phyloP scores from a whole-genome alignment of 2,888 invertebrate genomes.

The Drosophila pseudotalamancana region DNA sequence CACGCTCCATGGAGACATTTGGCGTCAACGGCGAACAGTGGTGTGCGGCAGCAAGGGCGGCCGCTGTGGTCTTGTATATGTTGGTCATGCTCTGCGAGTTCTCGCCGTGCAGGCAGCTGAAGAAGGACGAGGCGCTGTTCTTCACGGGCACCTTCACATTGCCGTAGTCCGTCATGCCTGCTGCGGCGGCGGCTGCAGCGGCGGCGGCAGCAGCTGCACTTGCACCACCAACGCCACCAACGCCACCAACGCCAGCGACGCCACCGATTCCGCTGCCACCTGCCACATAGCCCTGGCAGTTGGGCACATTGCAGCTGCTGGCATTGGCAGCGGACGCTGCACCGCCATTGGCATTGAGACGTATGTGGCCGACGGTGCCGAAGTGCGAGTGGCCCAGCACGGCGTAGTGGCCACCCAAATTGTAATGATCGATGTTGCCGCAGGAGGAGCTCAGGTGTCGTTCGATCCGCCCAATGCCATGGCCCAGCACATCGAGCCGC shows the following conservation, averaged over 20 bases:
- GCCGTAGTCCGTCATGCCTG: conserved; percentile 45
- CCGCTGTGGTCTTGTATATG: conserved; percentile 80
- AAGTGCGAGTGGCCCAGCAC: conserved; percentile 84
- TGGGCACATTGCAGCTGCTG: conserved; percentile 56
- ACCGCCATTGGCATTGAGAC: conserved; percentile 81
- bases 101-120: conserved; percentile 84
- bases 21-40: conserved; percentile 58
- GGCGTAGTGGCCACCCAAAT: conserved; percentile 84
- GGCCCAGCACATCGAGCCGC: conserved; percentile 86
- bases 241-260: conserved; percentile 12
- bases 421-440: conserved; percentile 86
- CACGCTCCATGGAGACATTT: conserved; percentile 77
- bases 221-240: conserved; percentile 3
- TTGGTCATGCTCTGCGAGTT: conserved; percentile 85
- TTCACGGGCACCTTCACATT: conserved; percentile 78
- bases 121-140: conserved; percentile 83
- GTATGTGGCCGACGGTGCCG: conserved; percentile 84
- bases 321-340: conserved; percentile 18
- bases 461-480: conserved; percentile 86
- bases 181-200: conserved; percentile 27
- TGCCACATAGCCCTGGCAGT: conserved; percentile 62
- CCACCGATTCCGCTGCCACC: no score
- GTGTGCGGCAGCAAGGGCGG: conserved; percentile 50
- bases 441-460: conserved; percentile 88
- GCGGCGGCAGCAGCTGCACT: conserved; percentile 12